Evolutionary conservation across 2,113 vertebrate genomes (phyloP).

Genomic region (Phrynocephalus versicolor): DNA sequence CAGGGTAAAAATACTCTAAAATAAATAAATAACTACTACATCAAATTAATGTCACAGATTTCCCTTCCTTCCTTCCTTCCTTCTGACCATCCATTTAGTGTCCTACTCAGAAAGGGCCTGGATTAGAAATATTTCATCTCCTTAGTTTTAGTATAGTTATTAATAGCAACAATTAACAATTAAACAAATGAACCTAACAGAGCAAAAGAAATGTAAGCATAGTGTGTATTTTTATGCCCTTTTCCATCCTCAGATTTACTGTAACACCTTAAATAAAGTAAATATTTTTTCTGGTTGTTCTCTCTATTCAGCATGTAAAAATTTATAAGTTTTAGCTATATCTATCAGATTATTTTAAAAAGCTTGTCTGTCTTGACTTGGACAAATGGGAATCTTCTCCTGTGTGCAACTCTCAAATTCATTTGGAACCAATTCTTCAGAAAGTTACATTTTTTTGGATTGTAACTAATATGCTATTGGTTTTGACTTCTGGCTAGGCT

Average conservation of each 20-base stretch:
- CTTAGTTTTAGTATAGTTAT: slow-evolving; percentile 6
- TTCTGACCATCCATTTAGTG: too few relatives aligned
- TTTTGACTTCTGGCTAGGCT: too few relatives aligned
- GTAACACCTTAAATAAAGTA: slow-evolving; percentile 59
- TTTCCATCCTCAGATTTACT: slow-evolving; percentile 63
- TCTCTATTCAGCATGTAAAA: neutral
- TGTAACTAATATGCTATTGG: too few relatives aligned
- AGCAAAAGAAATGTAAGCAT: slow-evolving; percentile 72
- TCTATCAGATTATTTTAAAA: slow-evolving; percentile 8
- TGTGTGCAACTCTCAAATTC: neutral
- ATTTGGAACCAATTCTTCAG: neutral
- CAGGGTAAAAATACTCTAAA: too few relatives aligned
- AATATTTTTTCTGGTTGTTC: slow-evolving; percentile 40
- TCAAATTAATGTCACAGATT: neutral
- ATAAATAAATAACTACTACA: too few relatives aligned
- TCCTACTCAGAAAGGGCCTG: neutral
- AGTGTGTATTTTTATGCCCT: slow-evolving; percentile 78
- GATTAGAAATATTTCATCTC: neutral
- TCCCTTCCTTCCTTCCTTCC: too few relatives aligned
- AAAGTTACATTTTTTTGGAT: too few relatives aligned
- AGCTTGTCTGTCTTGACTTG: neutral
- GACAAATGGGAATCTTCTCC: neutral
- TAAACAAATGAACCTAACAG: slow-evolving; percentile 60
- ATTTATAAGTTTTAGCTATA: slow-evolving; percentile 5
- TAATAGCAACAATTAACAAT: slow-evolving; percentile 60